Base-by-base conservation (phyloP, 2,888 invertebrate species). In the Cryptophagus acutangulus region DNA sequence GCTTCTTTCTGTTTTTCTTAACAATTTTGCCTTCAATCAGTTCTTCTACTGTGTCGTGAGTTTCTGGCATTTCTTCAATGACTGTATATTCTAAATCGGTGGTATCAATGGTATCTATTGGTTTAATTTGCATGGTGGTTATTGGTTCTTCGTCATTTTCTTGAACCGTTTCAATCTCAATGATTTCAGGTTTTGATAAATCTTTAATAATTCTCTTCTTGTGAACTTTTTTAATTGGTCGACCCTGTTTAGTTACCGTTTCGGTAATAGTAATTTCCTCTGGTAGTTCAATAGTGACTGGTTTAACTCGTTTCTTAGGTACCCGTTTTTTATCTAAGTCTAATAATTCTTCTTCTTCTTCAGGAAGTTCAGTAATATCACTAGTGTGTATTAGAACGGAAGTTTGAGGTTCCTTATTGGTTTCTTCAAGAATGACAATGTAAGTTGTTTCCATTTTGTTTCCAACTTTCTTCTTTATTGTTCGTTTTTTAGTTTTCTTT, bases 161-260 rank as follows among this genome's bases (percentile, higher is more conserved):
- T 49, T 72, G 69, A 24, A 66, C 61, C 0, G 62, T 67, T 4
- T 62, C 60, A 55, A 72, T 71, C 70, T 75, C 66, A 20, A 66
- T 63, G 0, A 57, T 51, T 52, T 66, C 58, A 26, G 67, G 43
- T 31, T 60, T 61, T 54, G 56, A 2, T 59, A 65, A 17, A 59
- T 68, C 67, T 42, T 69, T 71, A 9, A 71, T 66, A 0, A 62
- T 51, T 2, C 65, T 65, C 43, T 66, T 70, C 33, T 63, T 47
- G 9, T 65, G 54, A 34, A 67, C 54, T 49, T 66, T 56, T 53
- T 68, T 58, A 35, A 34, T 43, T 8, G 35, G 41, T 26, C 45
- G 33, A 17, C 39, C 18, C 33, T 49, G 55, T 2, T 46, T 57
- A 16, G 50, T 43, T n/a, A 54, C 36, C 17, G 46, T 35, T 40